Conservation (phyloP, 2,113 vertebrate species). For the Capreolus pygargus region DNA sequence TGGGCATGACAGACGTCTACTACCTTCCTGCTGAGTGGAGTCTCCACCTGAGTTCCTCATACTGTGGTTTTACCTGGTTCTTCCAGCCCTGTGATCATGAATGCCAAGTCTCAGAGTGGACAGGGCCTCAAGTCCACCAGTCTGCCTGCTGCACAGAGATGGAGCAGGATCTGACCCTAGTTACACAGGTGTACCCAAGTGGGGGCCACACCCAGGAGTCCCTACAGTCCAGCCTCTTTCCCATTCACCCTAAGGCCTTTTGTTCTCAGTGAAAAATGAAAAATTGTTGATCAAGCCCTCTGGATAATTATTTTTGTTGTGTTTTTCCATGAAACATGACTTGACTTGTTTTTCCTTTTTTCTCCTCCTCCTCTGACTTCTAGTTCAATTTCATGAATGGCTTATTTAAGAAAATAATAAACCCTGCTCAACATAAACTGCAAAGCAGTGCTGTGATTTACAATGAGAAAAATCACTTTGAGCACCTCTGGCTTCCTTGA, state of each 20-base stretch:
- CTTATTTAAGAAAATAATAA: background rate
- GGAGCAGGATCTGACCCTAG: fast-evolving
- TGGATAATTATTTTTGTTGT: background rate
- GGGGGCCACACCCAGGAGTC: background rate
- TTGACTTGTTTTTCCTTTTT: background rate
- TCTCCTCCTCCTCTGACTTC: background rate
- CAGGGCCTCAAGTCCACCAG: background rate
- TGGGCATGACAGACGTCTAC: background rate
- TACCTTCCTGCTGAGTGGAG: background rate
- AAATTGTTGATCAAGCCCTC: background rate
- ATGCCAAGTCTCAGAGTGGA: background rate
- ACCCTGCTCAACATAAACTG: background rate
- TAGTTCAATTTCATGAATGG: background rate
- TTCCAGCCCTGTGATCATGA: background rate
- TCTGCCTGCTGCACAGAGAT: background rate
- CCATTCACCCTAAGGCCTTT: background rate
- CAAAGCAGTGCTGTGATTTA: background rate
- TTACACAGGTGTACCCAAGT: no score
- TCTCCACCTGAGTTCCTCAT: background rate
- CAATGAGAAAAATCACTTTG: background rate
- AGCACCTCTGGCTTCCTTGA: background rate
- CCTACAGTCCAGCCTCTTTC: background rate
- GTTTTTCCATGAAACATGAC: background rate
- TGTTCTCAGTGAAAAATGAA: background rate
- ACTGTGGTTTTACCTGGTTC: background rate